Base-by-base conservation (phyloP, 2,888 invertebrate species). In the Chrysolina haemoptera region DNA sequence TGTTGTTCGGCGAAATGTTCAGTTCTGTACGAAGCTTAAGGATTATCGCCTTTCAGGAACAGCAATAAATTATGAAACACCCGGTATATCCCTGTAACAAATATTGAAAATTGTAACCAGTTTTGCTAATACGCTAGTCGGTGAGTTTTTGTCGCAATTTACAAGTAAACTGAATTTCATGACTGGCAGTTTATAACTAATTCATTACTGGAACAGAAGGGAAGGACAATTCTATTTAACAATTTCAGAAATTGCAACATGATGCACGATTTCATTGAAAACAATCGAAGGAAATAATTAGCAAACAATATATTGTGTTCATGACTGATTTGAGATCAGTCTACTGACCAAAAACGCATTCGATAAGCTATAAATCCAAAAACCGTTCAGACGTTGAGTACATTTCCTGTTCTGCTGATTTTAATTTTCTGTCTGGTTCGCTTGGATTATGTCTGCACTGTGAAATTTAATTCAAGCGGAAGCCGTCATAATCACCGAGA, bases 381-480 rank as follows among this genome's bases (percentile, higher is more conserved):
- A 20, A 20, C 18, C 20, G 5, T 53, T 53, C 1, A 20, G 9
- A 18, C 20, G 4, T 53, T 5, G 20, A 6, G 12, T 4, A 53
- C 12, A 53, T 11, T 53, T 53, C 20, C 53, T 53, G 12, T 53
- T 5, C 53, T 11, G 18, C 20, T 53, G 16, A 16, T 2, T 53
- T 20, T 3, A 8, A 20, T 53, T 12, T 20, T 22, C 20, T 11
- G 53, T 53, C 53, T 53, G 53, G 53, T 12, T 53, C 5, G 10
- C 8, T 35, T 11, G 43, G 43, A 14, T 50, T 50, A 6, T 18
- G 35, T 59, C 27, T 59, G 59, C 9, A 16, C 27, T n/a, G 14
- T 59, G 22, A 59, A 22, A 59, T n/a, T 59, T 27, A 35, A 59
- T 27, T 59, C 11, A 16, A 59, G 59, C 59, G 59, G 59, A 59